A percentile compares a stretch with the other conserved stretches of the same genome.
phyloP scores from a whole-genome alignment of 2,113 vertebrate genomes.

The Archilochus colubris region DNA sequence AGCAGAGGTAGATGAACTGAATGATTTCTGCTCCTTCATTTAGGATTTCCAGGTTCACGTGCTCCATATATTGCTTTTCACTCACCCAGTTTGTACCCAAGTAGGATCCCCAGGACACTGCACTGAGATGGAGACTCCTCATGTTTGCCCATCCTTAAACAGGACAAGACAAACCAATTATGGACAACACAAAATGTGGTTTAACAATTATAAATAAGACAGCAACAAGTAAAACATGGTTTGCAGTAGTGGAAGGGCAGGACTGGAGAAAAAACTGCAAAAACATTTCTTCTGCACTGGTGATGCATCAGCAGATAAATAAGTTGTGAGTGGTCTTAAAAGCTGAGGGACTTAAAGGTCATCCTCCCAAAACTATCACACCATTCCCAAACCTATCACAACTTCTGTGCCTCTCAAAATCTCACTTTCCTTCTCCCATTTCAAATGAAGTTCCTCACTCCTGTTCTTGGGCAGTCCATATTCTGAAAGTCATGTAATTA shows the following conservation, averaged over 20 bases:
- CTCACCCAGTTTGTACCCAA: not conserved
- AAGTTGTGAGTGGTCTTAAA: not conserved
- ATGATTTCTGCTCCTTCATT: not conserved
- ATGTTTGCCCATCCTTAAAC: no score
- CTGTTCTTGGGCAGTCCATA: not conserved
- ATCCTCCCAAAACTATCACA: not conserved
- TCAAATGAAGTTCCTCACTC: not conserved
- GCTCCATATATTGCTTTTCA: constrained; percentile 18
- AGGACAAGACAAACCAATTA: no score
- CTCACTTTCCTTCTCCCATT: not conserved
- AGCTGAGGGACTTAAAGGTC: not conserved
- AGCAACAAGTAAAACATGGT: not conserved
- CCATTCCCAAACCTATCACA: not conserved
- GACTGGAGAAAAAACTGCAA: not conserved
- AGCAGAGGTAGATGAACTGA: not conserved
- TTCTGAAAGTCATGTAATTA: not conserved
- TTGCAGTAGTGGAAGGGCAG: not conserved
- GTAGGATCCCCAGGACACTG: not conserved
- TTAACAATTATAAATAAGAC: no score
- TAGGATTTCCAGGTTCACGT: not conserved
- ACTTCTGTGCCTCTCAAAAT: not conserved
- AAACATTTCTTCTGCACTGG: not conserved
- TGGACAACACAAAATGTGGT: no score
- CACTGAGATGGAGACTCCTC: not conserved
- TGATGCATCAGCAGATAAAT: not conserved